phyloP scores from a whole-genome alignment of 2,797 vertebrate species.

The Platyrinchus mystaceus region DNA sequence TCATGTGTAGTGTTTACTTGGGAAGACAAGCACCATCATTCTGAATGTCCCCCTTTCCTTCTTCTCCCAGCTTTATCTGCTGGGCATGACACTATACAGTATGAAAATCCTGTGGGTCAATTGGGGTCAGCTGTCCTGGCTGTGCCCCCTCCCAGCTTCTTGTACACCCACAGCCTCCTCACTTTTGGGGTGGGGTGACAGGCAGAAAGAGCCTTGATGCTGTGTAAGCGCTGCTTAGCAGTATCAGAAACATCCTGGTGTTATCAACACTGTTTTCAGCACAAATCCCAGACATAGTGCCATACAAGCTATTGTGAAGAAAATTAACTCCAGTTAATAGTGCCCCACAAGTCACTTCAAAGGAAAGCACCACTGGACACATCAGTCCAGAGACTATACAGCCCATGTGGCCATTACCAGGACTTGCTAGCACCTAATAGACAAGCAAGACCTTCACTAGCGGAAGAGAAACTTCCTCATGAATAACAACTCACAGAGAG shows the following conservation, averaged over 20 bases:
- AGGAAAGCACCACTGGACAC: not conserved
- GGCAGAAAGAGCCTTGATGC: not conserved
- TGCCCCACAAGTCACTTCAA: not conserved
- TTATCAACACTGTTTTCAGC: not conserved
- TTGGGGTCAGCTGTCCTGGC: not conserved
- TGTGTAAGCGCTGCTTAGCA: not conserved
- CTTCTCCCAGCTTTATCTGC: not conserved
- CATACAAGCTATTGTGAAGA: accelerated
- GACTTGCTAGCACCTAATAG: not conserved
- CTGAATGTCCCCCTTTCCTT: accelerated
- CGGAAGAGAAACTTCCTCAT: not conserved
- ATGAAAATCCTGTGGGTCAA: not conserved
- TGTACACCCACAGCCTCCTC: not conserved
- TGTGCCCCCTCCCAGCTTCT: not conserved
- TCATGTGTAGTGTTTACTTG: not conserved
- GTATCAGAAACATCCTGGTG: not conserved
- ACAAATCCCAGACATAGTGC: not conserved
- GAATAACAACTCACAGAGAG: not conserved
- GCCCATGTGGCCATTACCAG: not conserved
- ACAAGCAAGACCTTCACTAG: not conserved
- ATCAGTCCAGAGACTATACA: not conserved
- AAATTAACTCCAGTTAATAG: not conserved
- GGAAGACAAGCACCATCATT: accelerated
- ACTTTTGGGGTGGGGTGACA: not conserved
- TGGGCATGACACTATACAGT: too few relatives aligned